Evolutionary conservation across 2,888 invertebrate species (phyloP).

Genomic region (Drosophila niveifrons): DNA sequence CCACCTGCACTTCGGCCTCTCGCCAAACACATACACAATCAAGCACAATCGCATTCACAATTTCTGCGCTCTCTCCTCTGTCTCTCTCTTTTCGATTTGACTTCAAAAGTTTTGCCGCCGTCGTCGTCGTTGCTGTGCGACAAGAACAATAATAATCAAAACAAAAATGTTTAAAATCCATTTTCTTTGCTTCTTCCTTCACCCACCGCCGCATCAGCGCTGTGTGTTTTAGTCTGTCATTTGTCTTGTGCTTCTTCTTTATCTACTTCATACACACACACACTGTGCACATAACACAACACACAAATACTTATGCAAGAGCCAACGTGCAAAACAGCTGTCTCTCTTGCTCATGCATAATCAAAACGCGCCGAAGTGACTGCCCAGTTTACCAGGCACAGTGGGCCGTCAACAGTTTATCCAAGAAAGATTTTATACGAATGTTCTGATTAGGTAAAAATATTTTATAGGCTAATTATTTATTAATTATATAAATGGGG

Average conservation of each 20-base stretch:
- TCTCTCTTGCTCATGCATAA: conserved; percentile 70
- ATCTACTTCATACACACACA: conserved; percentile 42
- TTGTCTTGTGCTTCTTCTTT: conserved; percentile 71
- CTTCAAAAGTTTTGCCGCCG: conserved; percentile 62
- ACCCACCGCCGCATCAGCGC: conserved; percentile 58
- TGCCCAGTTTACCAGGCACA: conserved; percentile 47
- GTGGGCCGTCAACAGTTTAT: conserved; percentile 33
- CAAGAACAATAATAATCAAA: conserved; percentile 82
- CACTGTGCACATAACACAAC: background rate
- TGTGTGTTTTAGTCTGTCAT: conserved; percentile 67
- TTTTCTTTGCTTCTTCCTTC: conserved; percentile 73
- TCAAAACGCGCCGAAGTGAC: conserved; percentile 50
- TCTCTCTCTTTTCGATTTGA: conserved; percentile 39
- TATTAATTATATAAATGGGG: too few relatives aligned
- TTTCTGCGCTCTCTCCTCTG: conserved; percentile 10
- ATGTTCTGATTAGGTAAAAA: too few relatives aligned
- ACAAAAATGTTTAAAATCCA: conserved; percentile 82
- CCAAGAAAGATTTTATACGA: too few relatives aligned
- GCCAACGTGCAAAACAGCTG: conserved; percentile 64
- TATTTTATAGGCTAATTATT: too few relatives aligned
- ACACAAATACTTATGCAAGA: conserved; percentile 49
- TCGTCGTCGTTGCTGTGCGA: conserved; percentile 70
- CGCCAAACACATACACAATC: conserved; percentile 12
- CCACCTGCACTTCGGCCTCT: conserved; percentile 59
- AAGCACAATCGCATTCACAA: conserved; percentile 13